Conservation (phyloP, 35 echinoderm and acorn worm genomes). For the Strongylocentrotus purpuratus region DNA sequence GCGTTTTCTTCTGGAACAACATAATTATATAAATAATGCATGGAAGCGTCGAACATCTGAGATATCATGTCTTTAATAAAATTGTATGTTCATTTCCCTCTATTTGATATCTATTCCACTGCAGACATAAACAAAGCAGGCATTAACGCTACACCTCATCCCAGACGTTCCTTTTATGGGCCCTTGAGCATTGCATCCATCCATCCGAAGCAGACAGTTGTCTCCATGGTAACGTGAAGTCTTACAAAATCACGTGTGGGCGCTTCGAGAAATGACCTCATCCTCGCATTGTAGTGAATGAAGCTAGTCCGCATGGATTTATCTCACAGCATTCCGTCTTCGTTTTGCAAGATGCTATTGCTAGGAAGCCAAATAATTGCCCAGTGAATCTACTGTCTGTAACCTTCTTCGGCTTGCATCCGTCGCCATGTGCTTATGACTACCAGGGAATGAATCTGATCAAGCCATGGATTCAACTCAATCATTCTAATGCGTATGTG, state of each 20-base stretch:
- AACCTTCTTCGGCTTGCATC: neutral
- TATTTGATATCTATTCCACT: neutral
- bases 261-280: neutral
- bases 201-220: neutral
- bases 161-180: neutral
- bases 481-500: neutral
- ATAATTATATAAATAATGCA: too few species aligned
- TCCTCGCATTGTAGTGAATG: neutral
- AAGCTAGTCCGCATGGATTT: neutral
- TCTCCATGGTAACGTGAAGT: neutral
- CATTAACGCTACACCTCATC: neutral
- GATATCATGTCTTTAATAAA: too few species aligned
- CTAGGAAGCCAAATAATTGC: neutral
- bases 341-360: neutral
- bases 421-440: neutral
- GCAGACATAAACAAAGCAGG: neutral
- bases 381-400: neutral
- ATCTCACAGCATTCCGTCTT: neutral
- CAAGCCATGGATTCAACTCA: neutral
- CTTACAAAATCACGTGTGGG: slow-evolving; percentile 7
- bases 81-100: neutral
- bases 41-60: too few species aligned
- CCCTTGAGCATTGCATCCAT: neutral
- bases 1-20: too few species aligned
- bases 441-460: neutral